Conservation (phyloP, 2,113 vertebrate species). For the Eulemur rufifrons region DNA sequence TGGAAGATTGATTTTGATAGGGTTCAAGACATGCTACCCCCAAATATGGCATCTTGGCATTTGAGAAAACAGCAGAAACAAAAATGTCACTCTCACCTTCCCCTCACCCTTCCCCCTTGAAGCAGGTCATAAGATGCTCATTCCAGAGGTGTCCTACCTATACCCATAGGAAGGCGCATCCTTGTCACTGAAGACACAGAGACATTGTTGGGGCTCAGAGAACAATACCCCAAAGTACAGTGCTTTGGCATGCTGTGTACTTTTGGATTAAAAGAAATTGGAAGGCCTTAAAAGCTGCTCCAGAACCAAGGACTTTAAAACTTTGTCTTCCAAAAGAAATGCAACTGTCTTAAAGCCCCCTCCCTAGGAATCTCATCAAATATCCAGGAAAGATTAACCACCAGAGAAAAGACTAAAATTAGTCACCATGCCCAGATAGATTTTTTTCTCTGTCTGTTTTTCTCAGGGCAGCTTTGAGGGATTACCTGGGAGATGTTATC, state of each 20-base stretch:
- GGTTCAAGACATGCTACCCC: not conserved
- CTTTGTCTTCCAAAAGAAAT: not conserved
- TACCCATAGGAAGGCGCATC: not conserved
- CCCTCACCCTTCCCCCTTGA: not conserved
- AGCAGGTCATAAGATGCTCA: not conserved
- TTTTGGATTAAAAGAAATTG: not conserved
- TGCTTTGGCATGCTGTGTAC: not conserved
- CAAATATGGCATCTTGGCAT: not conserved
- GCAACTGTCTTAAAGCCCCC: not conserved
- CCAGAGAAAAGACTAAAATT: not conserved
- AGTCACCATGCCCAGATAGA: not conserved
- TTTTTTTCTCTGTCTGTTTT: not conserved
- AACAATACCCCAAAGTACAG: not conserved
- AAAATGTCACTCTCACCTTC: not conserved
- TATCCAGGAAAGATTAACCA: not conserved
- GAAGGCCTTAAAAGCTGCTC: not conserved
- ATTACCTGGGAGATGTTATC: not conserved
- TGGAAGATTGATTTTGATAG: not conserved
- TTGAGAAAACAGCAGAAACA: not conserved
- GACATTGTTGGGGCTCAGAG: not conserved
- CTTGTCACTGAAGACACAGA: not conserved
- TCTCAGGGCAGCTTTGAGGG: not conserved
- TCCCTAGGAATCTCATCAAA: not conserved
- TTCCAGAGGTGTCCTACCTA: not conserved
- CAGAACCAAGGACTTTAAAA: not conserved